A percentile compares a stretch with the other conserved stretches of the same genome.
These are phyloP conservation scores for Gobio occitaniae DNA, from an alignment of 2,797 vertebrate species.

Conservation along the genomic window DNA sequence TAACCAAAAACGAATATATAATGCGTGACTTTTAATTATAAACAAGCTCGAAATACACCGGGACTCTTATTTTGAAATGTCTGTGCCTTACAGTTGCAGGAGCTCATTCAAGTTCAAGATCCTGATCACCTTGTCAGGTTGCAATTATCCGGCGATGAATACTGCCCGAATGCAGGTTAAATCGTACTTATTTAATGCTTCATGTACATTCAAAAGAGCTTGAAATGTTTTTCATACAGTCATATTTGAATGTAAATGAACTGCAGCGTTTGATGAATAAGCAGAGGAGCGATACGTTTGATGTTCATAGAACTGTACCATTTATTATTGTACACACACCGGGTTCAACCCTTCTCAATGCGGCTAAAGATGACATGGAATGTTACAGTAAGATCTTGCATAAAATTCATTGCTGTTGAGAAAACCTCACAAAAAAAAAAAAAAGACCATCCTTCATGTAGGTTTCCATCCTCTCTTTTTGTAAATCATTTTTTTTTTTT, in stretches of 20 bases:
- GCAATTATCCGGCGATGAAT: not conserved
- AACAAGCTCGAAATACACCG: too few relatives aligned
- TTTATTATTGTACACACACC: conserved; percentile 99
- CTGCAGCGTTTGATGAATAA: not conserved
- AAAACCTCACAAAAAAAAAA: conserved; percentile 91
- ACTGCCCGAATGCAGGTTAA: too few relatives aligned
- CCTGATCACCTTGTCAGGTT: not conserved
- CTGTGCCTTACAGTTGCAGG: too few relatives aligned
- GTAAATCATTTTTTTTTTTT: conserved; percentile 54
- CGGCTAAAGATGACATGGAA: conserved; percentile 96
- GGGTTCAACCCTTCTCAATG: conserved; percentile 91
- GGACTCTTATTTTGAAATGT: too few relatives aligned
- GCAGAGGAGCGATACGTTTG: conserved; percentile 28
- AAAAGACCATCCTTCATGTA: conserved; percentile 75
- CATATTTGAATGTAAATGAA: not conserved
- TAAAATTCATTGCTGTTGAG: conserved; percentile 93
- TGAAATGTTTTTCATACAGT: not conserved
- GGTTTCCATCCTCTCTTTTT: conserved; percentile 58
- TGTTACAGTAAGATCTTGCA: conserved; percentile 98
- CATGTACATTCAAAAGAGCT: too few relatives aligned
- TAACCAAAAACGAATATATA: too few relatives aligned
- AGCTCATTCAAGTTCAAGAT: too few relatives aligned
- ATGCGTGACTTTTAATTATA: too few relatives aligned
- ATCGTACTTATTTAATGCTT: not conserved
- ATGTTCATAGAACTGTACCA: conserved; percentile 92